phyloP scores from a whole-genome alignment of 1,140 invertebrate species.

The Heliconius melpomene region DNA sequence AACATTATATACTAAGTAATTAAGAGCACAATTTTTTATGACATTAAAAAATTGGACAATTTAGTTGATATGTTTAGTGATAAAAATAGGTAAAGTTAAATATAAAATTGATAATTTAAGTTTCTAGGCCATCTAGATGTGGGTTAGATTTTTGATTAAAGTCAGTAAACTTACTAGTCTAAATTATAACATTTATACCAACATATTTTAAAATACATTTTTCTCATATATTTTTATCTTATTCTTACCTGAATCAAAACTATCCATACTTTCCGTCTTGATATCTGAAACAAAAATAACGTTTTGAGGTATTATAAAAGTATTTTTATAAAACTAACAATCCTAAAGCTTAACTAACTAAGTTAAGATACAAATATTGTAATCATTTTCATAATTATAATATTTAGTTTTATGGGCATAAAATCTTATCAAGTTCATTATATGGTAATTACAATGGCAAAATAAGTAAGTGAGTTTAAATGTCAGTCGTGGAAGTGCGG shows the following conservation, averaged over 20 bases:
- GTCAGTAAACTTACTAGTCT: no score
- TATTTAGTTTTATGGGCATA: neutral
- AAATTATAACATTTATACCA: no score
- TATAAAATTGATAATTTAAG: no score
- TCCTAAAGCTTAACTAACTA: no score
- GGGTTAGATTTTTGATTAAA: no score
- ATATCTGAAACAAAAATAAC: conserved; percentile 67
- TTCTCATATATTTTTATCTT: neutral
- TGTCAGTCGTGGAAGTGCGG: conserved; percentile 18
- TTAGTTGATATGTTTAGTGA: no score
- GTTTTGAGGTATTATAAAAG: neutral
- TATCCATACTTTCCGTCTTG: conserved; percentile 78
- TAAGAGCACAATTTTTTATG: neutral
- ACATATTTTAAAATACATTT: no score
- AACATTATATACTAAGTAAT: neutral
- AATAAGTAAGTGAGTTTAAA: conserved; percentile 26
- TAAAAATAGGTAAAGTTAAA: no score
- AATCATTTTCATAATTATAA: neutral
- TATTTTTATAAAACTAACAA: neutral
- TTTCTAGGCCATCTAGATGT: no score
- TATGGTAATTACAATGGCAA: conserved; percentile 13
- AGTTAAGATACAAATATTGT: neutral
- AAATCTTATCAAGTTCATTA: neutral
- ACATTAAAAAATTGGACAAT: no score
- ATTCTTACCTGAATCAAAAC: conserved; percentile 75